Conservation (phyloP, 2,113 vertebrate species). For the Neogobius melanostomus region DNA sequence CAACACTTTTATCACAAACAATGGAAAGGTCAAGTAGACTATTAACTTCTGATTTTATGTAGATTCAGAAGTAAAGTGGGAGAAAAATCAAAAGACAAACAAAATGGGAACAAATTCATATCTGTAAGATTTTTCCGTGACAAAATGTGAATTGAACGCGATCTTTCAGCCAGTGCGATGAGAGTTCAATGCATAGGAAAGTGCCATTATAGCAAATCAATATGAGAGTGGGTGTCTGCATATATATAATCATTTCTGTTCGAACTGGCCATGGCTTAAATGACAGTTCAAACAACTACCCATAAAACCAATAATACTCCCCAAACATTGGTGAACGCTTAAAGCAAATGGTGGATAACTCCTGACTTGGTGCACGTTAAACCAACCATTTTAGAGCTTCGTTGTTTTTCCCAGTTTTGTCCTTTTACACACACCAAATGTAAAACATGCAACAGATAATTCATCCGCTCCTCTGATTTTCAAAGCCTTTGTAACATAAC, state of each 20-base stretch:
- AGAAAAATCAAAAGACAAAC: conserved; percentile 6
- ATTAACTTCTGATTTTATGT: conserved; percentile 24
- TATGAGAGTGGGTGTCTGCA: no score
- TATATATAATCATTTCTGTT: background rate
- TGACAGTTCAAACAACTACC: background rate
- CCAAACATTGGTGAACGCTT: no score
- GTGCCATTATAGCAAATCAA: no score
- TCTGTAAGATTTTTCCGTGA: background rate
- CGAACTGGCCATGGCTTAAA: background rate
- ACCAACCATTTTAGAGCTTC: background rate
- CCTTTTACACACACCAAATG: conserved; percentile 23
- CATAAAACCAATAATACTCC: background rate
- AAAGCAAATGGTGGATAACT: no score
- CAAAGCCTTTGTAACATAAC: conserved; percentile 29
- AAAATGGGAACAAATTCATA: background rate
- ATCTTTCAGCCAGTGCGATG: background rate
- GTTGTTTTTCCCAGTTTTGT: background rate
- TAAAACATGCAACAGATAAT: conserved; percentile 3
- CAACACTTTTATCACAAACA: conserved; percentile 52
- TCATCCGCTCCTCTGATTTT: conserved; percentile 23
- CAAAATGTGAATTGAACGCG: background rate
- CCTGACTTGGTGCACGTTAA: background rate
- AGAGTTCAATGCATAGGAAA: background rate
- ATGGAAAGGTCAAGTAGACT: conserved; percentile 41
- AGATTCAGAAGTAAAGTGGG: conserved; percentile 18